Evolutionary conservation across 1,140 invertebrate species (phyloP), one percentile per base, ranked within the genome.

Genomic region (Aethina tumida): DNA sequence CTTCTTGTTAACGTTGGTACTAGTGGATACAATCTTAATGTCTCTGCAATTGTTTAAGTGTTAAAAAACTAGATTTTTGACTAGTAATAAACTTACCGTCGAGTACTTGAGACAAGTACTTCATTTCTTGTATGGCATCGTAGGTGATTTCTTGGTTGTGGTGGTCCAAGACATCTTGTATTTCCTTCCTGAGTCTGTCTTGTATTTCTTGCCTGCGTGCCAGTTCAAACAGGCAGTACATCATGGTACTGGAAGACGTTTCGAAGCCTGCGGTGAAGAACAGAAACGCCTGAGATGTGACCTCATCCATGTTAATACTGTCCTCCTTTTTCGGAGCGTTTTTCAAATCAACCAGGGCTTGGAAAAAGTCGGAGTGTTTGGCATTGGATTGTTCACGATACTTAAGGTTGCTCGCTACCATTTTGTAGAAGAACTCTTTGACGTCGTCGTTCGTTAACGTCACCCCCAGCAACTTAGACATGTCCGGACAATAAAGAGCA

Each of bases 21-120:
- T 1, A 74, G 66, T 29, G 80, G 76, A 55, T 77, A 73, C 46
- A 71, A 73, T 17, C 80, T 65, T 43, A 83, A 57, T 1, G 78
- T 77, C 43, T 52, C 50, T 52, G 27, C 22, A 53, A 34, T n/a
- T n/a, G n/a, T n/a, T n/a, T n/a, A n/a, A n/a, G n/a, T n/a, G n/a
- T n/a, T n/a, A n/a, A n/a, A n/a, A n/a, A n/a, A n/a, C n/a, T n/a
- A n/a, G n/a, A n/a, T n/a, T n/a, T n/a, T n/a, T n/a, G n/a, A n/a
- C n/a, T n/a, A n/a, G n/a, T n/a, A n/a, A n/a, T 12, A 33, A 35
- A 19, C 12, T 53, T 39, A 53, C 78, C 76, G 18, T 59, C 54
- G 26, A 48, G 17, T 15, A 41, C 43, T 30, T 36, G 32, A 6
- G 41, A 27, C 16, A 39, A 28, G 32, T 45, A 72, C 1, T 58